A percentile compares a stretch with the other conserved stretches of the same genome.
Conservation (phyloP, 2,888 invertebrate species). For the Hyppa rectilinea region DNA sequence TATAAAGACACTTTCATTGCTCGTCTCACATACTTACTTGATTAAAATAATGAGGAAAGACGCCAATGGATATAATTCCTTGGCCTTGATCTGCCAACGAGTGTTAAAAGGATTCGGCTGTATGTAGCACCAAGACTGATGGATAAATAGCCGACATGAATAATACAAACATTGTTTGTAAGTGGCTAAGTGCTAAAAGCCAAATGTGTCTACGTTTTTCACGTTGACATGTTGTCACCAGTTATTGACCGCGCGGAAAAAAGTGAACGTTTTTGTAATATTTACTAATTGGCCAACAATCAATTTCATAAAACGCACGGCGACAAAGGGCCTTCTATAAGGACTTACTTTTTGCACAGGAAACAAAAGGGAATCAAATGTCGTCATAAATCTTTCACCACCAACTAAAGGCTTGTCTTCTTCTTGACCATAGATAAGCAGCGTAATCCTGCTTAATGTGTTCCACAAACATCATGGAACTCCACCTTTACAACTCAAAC, state of each 20-base stretch:
- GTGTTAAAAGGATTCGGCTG: slow-evolving; percentile 17
- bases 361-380: neutral
- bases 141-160: slow-evolving; percentile 33
- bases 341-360: neutral
- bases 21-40: slow-evolving; percentile 9
- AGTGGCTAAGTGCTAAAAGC: slow-evolving; percentile 33
- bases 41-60: slow-evolving; percentile 16
- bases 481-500: neutral
- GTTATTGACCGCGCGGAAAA: slow-evolving; percentile 47
- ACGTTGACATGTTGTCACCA: slow-evolving; percentile 40
- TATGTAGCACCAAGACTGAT: slow-evolving; percentile 19
- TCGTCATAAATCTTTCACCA: neutral
- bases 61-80: slow-evolving; percentile 16
- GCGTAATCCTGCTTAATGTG: neutral
- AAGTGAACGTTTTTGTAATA: slow-evolving; percentile 24
- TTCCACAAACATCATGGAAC: slow-evolving; percentile 10
- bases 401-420: neutral
- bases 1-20: slow-evolving; percentile 34
- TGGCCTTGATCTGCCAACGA: slow-evolving; percentile 24
- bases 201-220: slow-evolving; percentile 38
- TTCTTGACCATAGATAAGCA: neutral
- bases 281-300: neutral
- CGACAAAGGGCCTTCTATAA: neutral
- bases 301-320: neutral
- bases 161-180: slow-evolving; percentile 21